phyloP scores from a whole-genome alignment of 2,113 vertebrate genomes.

The Eidolon helvum region DNA sequence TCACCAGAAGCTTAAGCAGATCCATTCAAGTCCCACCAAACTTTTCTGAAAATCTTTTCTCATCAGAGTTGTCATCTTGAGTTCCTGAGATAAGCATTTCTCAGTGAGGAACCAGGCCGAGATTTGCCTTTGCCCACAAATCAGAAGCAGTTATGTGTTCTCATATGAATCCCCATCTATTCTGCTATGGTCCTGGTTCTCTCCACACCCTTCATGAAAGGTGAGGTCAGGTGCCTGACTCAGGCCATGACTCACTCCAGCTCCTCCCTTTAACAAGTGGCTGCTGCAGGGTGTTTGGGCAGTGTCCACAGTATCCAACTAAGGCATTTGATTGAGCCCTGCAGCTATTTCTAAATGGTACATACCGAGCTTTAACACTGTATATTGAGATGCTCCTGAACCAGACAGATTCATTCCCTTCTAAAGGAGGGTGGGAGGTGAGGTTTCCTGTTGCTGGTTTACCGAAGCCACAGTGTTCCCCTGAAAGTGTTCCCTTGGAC shows the following conservation, averaged over 20 bases:
- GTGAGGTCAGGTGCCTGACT: not conserved
- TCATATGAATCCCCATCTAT: rapidly evolving
- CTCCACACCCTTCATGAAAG: not conserved
- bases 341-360: not conserved
- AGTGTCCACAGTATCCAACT: not conserved
- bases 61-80: not conserved
- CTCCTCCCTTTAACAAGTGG: not conserved
- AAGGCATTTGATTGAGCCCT: not conserved
- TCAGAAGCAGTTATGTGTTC: not conserved
- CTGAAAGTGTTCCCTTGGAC: too few relatives aligned
- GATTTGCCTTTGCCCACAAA: not conserved
- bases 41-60: not conserved
- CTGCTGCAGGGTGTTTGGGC: not conserved
- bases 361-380: not conserved
- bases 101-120: not conserved
- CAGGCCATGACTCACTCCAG: not conserved
- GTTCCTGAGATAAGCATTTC: not conserved
- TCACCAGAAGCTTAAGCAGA: not conserved
- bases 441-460: not conserved
- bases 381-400: too few relatives aligned
- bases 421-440: not conserved
- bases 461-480: not conserved
- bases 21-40: not conserved
- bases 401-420: not conserved
- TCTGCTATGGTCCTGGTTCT: not conserved